phyloP scores from a whole-genome alignment of 2,113 vertebrate genomes.

The Pygoscelis adeliae region DNA sequence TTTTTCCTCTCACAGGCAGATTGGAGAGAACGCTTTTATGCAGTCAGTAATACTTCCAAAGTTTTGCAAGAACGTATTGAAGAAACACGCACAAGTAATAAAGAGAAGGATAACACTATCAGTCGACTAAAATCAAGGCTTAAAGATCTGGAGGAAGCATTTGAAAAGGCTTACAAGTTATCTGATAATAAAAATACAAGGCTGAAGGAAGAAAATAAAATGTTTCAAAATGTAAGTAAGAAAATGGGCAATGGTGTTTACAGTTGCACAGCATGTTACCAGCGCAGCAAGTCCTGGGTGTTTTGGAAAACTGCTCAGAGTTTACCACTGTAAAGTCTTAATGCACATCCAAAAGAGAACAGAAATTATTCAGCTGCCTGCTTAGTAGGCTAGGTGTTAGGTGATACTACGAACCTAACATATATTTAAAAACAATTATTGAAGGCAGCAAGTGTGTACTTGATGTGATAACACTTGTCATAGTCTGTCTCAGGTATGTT shows the following conservation, averaged over 20 bases:
- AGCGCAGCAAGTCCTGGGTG: too few relatives aligned
- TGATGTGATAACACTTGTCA: neutral
- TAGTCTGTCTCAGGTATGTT: neutral
- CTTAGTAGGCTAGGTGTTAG: neutral
- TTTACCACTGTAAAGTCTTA: neutral
- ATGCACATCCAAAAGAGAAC: neutral
- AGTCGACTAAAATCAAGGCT: slow-evolving; percentile 77
- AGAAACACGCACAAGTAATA: slow-evolving; percentile 80
- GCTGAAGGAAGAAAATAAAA: slow-evolving; percentile 86
- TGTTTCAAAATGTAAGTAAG: slow-evolving; percentile 91
- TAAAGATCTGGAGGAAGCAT: slow-evolving; percentile 83
- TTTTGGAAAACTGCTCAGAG: neutral
- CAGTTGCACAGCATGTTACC: accelerated
- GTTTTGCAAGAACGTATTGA: slow-evolving; percentile 86
- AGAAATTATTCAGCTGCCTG: neutral
- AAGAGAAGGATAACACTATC: slow-evolving; percentile 85
- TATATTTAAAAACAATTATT: neutral
- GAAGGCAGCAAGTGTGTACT: neutral
- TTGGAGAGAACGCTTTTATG: slow-evolving; percentile 84
- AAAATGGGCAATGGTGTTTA: accelerated
- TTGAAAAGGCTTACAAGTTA: slow-evolving; percentile 83
- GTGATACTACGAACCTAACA: neutral
- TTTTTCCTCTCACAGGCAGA: slow-evolving; percentile 73
- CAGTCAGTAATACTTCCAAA: slow-evolving; percentile 76
- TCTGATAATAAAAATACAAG: slow-evolving; percentile 85